A percentile compares a stretch with the other conserved stretches of the same genome.
Conservation (phyloP, 2,888 invertebrate genomes). For the Omphaloscelis lunosa region DNA sequence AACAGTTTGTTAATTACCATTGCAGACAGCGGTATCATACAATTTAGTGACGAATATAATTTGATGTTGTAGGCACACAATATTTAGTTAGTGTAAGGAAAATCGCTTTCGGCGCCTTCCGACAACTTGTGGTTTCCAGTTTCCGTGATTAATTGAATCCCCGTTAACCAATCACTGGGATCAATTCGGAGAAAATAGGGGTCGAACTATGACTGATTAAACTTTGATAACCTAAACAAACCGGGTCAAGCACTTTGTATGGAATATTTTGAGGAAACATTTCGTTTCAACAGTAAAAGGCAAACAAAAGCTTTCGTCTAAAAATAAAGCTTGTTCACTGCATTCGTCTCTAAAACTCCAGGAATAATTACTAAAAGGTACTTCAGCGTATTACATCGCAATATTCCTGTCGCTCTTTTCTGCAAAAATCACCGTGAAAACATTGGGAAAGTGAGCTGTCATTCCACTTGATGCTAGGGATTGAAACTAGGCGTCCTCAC, state of each 20-base stretch:
- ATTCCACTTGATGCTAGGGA: too few species aligned
- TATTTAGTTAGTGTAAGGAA: background rate
- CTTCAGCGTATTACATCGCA: background rate
- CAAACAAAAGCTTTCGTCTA: too few species aligned
- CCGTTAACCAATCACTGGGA: conserved; percentile 19
- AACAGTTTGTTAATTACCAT: conserved; percentile 1
- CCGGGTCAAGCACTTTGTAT: background rate
- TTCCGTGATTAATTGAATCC: conserved; percentile 31
- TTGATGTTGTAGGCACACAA: background rate
- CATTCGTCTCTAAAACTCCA: background rate
- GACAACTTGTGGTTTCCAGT: conserved; percentile 8
- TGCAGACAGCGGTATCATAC: background rate
- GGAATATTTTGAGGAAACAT: background rate
- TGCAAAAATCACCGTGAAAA: background rate
- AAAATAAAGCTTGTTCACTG: too few species aligned
- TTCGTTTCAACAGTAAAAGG: background rate
- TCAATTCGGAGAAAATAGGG: conserved; percentile 20
- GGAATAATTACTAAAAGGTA: background rate
- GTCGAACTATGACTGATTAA: conserved; percentile 18
- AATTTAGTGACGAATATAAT: background rate
- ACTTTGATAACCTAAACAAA: conserved; percentile 5
- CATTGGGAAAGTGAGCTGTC: too few species aligned
- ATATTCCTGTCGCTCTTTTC: background rate
- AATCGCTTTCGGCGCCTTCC: background rate
- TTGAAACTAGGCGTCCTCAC: too few species aligned